phyloP scores from a whole-genome alignment of 2,888 invertebrate species.

The Stenoptilia bipunctidactyla region DNA sequence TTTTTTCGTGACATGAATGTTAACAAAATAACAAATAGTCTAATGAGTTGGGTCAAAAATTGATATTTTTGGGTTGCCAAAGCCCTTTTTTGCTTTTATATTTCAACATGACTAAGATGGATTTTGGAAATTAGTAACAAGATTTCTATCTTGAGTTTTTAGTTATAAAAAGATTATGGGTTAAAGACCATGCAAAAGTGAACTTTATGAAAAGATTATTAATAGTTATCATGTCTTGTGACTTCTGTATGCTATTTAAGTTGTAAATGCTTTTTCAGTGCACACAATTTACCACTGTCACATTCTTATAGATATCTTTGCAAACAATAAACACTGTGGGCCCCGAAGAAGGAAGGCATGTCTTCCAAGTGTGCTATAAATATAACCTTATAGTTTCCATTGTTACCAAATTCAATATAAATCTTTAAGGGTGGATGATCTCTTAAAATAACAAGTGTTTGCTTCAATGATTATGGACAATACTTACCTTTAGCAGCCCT shows the following conservation, averaged over 20 bases:
- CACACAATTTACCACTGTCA: constrained; percentile 41
- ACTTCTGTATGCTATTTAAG: not conserved
- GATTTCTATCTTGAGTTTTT: not conserved
- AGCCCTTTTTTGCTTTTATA: constrained; percentile 16
- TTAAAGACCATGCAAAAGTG: too few species aligned
- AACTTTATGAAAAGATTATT: not conserved
- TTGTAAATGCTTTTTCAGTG: not conserved
- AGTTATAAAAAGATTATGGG: not conserved
- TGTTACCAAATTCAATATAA: constrained; percentile 51
- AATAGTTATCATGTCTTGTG: not conserved
- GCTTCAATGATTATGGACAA: constrained; percentile 71
- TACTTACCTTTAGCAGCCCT: constrained; percentile 65
- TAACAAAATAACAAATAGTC: constrained; percentile 62
- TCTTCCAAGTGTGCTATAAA: constrained; percentile 68
- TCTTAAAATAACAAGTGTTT: constrained; percentile 73
- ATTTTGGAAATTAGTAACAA: constrained; percentile 1
- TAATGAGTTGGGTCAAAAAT: constrained; percentile 27
- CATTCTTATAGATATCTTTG: constrained; percentile 12
- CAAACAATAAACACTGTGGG: constrained; percentile 34
- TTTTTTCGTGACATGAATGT: constrained; percentile 51
- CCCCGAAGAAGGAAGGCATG: constrained; percentile 33
- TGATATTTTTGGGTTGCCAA: constrained; percentile 35
- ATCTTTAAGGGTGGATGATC: constrained; percentile 69
- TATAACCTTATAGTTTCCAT: constrained; percentile 66
- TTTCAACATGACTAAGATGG: not conserved